Conservation (phyloP, 92 coral and sea anemone species). For the Montipora capitata region DNA sequence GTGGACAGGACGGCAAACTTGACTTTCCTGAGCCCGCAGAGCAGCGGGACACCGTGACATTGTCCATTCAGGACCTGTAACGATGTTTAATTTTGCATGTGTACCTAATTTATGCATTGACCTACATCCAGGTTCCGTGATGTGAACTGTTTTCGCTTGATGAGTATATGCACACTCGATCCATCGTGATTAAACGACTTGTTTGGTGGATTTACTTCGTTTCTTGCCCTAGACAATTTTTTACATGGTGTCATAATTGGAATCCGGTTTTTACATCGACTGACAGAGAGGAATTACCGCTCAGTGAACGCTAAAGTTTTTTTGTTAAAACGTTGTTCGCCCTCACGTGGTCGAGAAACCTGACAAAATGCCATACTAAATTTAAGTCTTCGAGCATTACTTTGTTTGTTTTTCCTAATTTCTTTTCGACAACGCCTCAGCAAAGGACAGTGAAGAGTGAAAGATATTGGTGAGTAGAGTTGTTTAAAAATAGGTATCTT, state of each 20-base stretch:
- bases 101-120: background rate
- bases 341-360: background rate
- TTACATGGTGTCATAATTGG: constrained; percentile 21
- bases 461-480: background rate
- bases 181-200: background rate
- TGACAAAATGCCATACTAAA: background rate
- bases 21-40: too few relatives aligned
- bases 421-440: too few relatives aligned
- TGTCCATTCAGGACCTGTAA: background rate
- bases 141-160: background rate
- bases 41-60: too few relatives aligned
- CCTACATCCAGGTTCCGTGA: background rate
- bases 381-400: background rate
- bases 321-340: background rate
- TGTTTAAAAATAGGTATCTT: background rate
- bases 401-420: background rate
- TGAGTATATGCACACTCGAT: background rate
- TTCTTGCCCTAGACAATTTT: background rate
- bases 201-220: background rate
- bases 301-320: background rate
- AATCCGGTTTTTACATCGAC: background rate
- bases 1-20: too few relatives aligned
- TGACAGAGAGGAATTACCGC: background rate
- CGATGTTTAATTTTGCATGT: background rate
- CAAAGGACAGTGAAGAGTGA: background rate